Evolutionary conservation across 2,888 invertebrate species (phyloP), one percentile per base, ranked within the genome.

Genomic region (Sclerodermus sp.): DNA sequence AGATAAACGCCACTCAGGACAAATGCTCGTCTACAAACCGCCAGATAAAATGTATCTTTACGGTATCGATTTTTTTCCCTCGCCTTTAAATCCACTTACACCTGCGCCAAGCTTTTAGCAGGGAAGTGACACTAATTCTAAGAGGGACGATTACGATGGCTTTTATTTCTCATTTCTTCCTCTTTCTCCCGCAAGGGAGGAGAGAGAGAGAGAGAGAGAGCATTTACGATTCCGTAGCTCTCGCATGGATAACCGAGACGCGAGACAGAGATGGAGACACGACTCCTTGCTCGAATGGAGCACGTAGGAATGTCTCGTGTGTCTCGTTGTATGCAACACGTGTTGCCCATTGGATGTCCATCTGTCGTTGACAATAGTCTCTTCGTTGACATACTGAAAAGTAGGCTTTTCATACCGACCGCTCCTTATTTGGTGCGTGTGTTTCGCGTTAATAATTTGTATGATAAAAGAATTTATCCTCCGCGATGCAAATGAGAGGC

Each of bases 291-390:
- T 23, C 8, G 23, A 31, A 12, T 40, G 49, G 47, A 42, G 49
- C 49, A 57, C 57, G 41, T 45, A 48, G 17, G 50, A 47, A 49
- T 23, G 23, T 23, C 23, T 23, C 45, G 51, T 53, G 52, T 49
- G 42, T 51, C 46, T 57, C 17, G 32, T 42, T 60, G 60, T 66
- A 69, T 68, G 69, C 66, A 65, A 67, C 71, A 71, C 71, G 70
- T 70, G 70, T 66, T 66, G 67, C 58, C 67, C 70, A 71, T 72
- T 72, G 71, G 71, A 70, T 64, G 71, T 73, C 72, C 74, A 73
- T 74, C 69, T 73, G 73, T 71, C 72, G 71, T 66, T 69, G 70
- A 74, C 75, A 75, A 75, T 75, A 66, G 64, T 64, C 66, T 63
- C 58, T 58, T 67, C 62, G 59, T 62, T 68, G 70, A 68, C 67